Conservation (phyloP, 2,797 vertebrate species). For the Alcedo quadribrachys region DNA sequence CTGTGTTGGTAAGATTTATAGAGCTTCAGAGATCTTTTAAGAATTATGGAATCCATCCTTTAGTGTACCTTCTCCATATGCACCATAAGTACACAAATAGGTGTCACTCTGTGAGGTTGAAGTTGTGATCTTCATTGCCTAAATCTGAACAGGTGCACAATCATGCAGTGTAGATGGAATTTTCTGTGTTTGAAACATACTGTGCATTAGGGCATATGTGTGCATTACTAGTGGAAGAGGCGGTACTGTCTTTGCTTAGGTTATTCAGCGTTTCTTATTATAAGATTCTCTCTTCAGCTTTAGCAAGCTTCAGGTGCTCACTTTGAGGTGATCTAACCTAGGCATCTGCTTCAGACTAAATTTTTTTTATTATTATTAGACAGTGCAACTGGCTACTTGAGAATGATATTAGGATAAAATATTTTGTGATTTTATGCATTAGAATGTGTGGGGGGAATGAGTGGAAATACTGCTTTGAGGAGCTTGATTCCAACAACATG, state of each 20-base stretch:
- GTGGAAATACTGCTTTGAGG: background rate
- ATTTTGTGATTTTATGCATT: background rate
- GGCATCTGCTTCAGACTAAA: rapidly evolving
- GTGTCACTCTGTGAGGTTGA: background rate
- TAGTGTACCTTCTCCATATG: background rate
- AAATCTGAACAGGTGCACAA: background rate
- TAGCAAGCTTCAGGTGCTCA: background rate
- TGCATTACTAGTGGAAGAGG: background rate
- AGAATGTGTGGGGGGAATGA: background rate
- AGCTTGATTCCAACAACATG: background rate
- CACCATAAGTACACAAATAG: background rate
- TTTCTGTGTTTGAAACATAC: background rate
- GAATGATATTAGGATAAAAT: background rate
- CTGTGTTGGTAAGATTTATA: background rate
- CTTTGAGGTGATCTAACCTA: background rate
- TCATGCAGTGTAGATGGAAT: background rate
- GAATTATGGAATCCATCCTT: background rate
- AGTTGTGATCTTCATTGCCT: background rate
- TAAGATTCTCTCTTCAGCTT: background rate
- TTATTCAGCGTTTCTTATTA: background rate
- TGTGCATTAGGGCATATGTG: rapidly evolving
- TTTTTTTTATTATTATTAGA: background rate
- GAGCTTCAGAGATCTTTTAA: background rate
- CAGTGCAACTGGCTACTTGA: background rate
- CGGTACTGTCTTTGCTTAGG: background rate